Evolutionary conservation across 2,888 invertebrate species (phyloP), one percentile per base, ranked within the genome.

Genomic region (Conistra vaccinii): DNA sequence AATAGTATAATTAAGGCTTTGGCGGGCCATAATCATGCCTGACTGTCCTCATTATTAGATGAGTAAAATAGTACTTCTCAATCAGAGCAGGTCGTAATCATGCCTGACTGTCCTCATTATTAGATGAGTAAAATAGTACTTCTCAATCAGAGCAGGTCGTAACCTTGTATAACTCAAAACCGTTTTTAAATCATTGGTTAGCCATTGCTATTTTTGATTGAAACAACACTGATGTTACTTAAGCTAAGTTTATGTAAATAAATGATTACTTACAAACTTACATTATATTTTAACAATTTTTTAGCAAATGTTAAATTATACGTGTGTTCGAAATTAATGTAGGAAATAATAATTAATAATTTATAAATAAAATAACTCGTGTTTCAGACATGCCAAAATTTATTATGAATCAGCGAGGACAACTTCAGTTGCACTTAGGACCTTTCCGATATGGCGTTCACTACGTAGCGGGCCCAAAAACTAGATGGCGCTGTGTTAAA

Each of bases 401-500:
- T 61, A 42, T 42, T 4, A 29, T 0, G 10, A 79, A 32, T 66
- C 45, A 14, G 1, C 74, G 68, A 39, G 80, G 63, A 60, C 74
- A 42, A 32, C 9, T 45, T 42, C 58, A 48, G 35, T 29, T 80
- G 55, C 42, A 65, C 12, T 14, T 80, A 60, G 65, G 69, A 55
- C 9, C 2, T 7, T 26, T 66, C n/a, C 69, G 39, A 26, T 74
- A 55, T 23, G 12, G 55, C 12, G 17, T 55, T 9, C 69, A 79
- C n/a, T 80, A 65, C 17, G 48, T 39, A 7, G 55, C 39, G 14
- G 63, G 69, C n/a, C 7, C 12, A 10, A 73, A 63, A 79, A 65
- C 68, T 32, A 80, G 74, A 57, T 73, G 69, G 69, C 80, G 80
- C 14, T 79, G 78, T 69, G 45, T 68, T 26, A 69, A 14, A 20